phyloP scores from a whole-genome alignment of 1,140 invertebrate species.

The Parapsyche elsis region DNA sequence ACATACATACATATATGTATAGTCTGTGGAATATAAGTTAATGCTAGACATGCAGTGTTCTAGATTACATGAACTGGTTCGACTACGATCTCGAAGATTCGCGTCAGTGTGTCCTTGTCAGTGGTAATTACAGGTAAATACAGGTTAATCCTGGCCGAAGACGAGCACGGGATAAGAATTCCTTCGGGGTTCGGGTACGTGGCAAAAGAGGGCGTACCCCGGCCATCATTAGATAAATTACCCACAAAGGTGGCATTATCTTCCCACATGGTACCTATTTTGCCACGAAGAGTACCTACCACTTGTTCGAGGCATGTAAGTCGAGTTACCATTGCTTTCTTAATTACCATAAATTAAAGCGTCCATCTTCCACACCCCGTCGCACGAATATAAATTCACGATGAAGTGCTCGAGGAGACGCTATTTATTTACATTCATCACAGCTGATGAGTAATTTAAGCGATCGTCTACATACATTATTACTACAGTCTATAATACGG shows the following conservation, averaged over 20 bases:
- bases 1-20: no score
- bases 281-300: background rate
- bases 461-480: background rate
- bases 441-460: background rate
- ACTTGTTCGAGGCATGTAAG: background rate
- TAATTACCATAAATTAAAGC: constrained; percentile 30
- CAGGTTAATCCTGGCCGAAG: constrained; percentile 20
- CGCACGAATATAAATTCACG: background rate
- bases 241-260: constrained; percentile 24
- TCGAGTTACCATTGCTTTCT: background rate
- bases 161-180: constrained; percentile 5
- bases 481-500: no score
- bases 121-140: constrained; percentile 28
- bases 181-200: constrained; percentile 22
- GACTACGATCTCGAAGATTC: background rate
- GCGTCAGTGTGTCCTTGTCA: background rate
- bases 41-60: no score
- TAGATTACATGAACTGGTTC: background rate
- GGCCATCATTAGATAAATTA: constrained; percentile 41
- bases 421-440: background rate
- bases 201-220: constrained; percentile 31
- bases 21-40: no score
- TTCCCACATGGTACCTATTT: constrained; percentile 16
- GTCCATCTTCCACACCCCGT: background rate
- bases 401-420: background rate